Evolutionary conservation across 2,113 vertebrate genomes (phyloP), one percentile per base, ranked within the genome.

Genomic region (Rhinogobius similis): DNA sequence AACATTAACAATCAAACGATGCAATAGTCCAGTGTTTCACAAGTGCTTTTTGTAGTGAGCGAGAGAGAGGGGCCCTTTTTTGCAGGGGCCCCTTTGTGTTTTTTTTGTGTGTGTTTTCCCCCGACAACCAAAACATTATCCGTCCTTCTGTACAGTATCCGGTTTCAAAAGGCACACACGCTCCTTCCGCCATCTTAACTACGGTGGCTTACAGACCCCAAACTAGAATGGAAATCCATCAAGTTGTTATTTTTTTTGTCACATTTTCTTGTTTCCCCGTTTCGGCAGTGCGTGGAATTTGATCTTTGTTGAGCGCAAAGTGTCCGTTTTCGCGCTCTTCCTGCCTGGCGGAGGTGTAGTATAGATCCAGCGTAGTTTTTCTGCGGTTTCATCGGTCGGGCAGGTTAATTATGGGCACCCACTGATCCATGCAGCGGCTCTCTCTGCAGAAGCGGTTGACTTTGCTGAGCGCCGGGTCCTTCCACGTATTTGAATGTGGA

Each of bases 361-460:
- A 26, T 14, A 55, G 78, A 81, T 87, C 36, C 68, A 77, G 58
- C 29, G 38, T 58, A 48, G 62, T 77, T 69, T 73, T 50, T 74
- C 50, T 38, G 4, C 61, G 0, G 41, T 48, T 79, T 98, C 97
- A 99, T 92, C 97, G 94, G 62, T 99, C 96, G 0, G 97, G 96
- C 14, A 99, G 93, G 80, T 98, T 96, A 78, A 99, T 96, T 82
- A 98, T 94, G 0, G 97, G 97, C 11, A 98, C 97, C 97, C 97
- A 99, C 92, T 99, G 97, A 78, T 99, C 96, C 94, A 94, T 91
- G 79, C 94, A 96, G 24, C 97, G 95, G 76, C 96, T 96, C 90
- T 99, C 96, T 81, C 94, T 95, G 92, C 97, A 99, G 90, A 98
- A 98, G 32, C 93, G 90, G 84, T 95, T 96, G 62, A 99, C 94